Conservation (phyloP, 2,113 vertebrate genomes). For the Colistium nudipinnis region DNA sequence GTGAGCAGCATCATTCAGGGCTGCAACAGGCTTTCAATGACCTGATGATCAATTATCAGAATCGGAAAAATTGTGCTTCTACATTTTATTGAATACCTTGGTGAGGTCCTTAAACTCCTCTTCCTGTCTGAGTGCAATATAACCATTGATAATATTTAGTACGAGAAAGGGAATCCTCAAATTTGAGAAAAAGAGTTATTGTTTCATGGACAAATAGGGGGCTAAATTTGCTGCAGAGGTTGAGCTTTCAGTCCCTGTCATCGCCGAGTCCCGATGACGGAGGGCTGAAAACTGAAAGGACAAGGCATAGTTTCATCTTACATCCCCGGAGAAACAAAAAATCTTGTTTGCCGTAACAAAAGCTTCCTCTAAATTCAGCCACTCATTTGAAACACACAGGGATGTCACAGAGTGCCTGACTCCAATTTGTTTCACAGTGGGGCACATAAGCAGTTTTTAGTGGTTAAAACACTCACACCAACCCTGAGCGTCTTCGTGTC, state of each 20-base stretch:
- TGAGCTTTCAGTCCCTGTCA: neutral
- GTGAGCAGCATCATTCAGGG: no score
- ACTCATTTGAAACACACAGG: slow-evolving; percentile 8
- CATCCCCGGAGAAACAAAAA: neutral
- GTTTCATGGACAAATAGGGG: no score
- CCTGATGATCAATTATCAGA: no score
- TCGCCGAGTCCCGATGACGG: neutral
- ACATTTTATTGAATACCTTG: no score
- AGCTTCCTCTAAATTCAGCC: neutral
- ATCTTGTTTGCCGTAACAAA: slow-evolving; percentile 9
- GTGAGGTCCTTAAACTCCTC: no score
- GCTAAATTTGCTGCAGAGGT: neutral
- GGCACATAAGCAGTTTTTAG: neutral
- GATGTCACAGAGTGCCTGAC: neutral
- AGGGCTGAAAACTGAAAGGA: neutral
- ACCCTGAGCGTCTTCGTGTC: slow-evolving; percentile 24
- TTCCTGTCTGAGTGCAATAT: no score
- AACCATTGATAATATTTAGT: no score
- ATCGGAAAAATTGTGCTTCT: no score
- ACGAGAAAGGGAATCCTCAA: no score
- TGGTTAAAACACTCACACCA: slow-evolving; percentile 6
- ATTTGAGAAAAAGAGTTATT: no score
- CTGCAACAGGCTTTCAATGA: no score
- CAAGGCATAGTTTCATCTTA: neutral
- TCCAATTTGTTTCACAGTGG: slow-evolving; percentile 5